These are phyloP conservation scores for Phrynosoma blainvillii DNA, from an alignment of 2,113 vertebrate genomes.

Conservation along the genomic window DNA sequence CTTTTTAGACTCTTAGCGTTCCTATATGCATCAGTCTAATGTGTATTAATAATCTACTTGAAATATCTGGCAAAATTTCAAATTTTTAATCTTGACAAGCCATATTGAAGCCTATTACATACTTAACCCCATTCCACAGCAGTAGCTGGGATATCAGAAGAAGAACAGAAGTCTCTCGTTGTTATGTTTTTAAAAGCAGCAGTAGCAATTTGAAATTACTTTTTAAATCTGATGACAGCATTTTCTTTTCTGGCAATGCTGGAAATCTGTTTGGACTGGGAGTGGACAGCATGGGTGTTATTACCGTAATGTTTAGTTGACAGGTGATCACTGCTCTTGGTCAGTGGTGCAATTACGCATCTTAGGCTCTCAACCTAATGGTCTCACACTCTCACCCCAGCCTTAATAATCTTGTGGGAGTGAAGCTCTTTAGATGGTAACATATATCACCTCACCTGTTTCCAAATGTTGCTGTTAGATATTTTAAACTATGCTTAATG, in stretches of 20 bases:
- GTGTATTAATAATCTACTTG: constrained; percentile 65
- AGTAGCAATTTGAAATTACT: background rate
- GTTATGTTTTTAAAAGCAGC: no score
- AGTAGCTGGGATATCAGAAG: background rate
- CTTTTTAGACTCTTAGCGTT: constrained; percentile 66
- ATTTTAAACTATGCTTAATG: background rate
- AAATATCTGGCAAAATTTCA: constrained; percentile 60
- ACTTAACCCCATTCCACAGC: background rate
- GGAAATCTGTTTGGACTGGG: no score
- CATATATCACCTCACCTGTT: background rate
- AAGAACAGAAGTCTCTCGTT: background rate
- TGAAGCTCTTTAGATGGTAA: background rate
- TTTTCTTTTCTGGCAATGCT: background rate
- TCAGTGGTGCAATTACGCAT: background rate
- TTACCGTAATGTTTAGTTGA: background rate
- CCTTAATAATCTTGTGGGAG: background rate
- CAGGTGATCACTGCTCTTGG: background rate
- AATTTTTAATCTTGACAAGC: constrained; percentile 31
- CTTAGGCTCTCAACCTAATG: background rate
- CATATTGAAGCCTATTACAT: background rate
- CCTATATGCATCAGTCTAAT: constrained; percentile 49
- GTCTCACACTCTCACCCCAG: background rate
- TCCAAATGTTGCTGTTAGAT: background rate
- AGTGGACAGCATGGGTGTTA: no score
- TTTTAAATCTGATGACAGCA: background rate